These are phyloP conservation scores for Thaumetopoea pityocampa DNA, from an alignment of 1,140 invertebrate species.

Conservation along the genomic window DNA sequence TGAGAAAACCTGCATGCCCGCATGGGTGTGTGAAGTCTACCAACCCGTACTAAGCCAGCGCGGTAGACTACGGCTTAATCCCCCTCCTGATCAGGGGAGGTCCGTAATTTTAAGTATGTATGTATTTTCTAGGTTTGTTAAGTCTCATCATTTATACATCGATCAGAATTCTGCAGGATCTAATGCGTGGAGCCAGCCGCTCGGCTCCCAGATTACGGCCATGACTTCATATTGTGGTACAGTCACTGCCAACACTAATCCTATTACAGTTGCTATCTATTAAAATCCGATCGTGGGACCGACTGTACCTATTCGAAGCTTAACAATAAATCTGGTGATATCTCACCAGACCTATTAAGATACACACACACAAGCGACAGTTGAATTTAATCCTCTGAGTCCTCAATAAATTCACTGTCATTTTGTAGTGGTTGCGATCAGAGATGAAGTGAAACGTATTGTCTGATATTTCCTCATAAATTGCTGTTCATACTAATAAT, in stretches of 20 bases:
- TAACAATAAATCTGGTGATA: slow-evolving; percentile 13
- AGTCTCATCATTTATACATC: too few relatives aligned
- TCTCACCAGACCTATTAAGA: slow-evolving; percentile 12
- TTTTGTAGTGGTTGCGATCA: not conserved
- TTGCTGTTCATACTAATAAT: too few relatives aligned
- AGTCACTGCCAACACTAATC: slow-evolving; percentile 22
- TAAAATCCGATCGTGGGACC: slow-evolving; percentile 25
- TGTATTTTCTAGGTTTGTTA: too few relatives aligned
- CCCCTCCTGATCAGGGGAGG: too few relatives aligned
- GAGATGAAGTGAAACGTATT: not conserved
- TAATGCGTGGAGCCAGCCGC: too few relatives aligned
- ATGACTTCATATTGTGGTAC: slow-evolving; percentile 23
- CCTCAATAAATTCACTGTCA: slow-evolving; percentile 14
- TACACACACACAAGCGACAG: slow-evolving; percentile 5
- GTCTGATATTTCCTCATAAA: not conserved
- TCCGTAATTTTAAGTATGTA: too few relatives aligned
- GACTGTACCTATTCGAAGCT: slow-evolving; percentile 5
- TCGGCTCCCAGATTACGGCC: slow-evolving; percentile 19
- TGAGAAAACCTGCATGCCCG: too few relatives aligned
- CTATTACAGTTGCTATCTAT: slow-evolving; percentile 25
- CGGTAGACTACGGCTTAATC: too few relatives aligned
- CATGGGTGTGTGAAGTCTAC: too few relatives aligned
- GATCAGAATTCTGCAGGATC: slow-evolving; percentile 10
- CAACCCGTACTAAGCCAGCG: too few relatives aligned
- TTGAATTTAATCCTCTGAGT: slow-evolving; percentile 15